A percentile compares a stretch with the other conserved stretches of the same genome.
phyloP scores from a whole-genome alignment of 2,888 invertebrate genomes.

The Folsomia candida region DNA sequence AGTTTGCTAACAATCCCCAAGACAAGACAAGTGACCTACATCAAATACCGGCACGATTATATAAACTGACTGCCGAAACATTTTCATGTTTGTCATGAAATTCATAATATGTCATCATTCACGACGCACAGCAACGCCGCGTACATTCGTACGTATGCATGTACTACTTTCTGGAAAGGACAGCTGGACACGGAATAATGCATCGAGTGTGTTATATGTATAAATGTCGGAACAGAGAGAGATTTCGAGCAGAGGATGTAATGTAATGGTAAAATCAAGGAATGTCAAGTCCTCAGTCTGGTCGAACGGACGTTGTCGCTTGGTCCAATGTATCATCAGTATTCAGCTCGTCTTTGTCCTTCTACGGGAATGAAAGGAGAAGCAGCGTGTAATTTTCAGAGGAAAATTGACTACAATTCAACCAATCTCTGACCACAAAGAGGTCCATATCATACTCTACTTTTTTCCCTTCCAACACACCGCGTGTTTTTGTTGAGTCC shows the following conservation, averaged over 20 bases:
- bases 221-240: too few species aligned
- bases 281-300: neutral
- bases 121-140: too few species aligned
- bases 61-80: too few species aligned
- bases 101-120: too few species aligned
- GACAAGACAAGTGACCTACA: too few species aligned
- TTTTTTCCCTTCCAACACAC: neutral
- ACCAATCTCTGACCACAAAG: neutral
- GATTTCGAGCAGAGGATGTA: neutral
- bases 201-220: neutral
- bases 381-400: neutral
- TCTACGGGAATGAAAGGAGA: neutral
- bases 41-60: too few species aligned
- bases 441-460: neutral
- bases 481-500: neutral
- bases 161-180: too few species aligned
- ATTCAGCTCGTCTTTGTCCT: neutral
- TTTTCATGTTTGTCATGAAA: too few species aligned
- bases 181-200: neutral
- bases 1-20: too few species aligned
- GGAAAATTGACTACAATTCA: neutral
- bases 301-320: too few species aligned
- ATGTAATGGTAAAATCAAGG: neutral
- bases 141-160: too few species aligned
- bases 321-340: neutral